phyloP scores from a whole-genome alignment of 2,113 vertebrate genomes.

The Pao palembangensis region DNA sequence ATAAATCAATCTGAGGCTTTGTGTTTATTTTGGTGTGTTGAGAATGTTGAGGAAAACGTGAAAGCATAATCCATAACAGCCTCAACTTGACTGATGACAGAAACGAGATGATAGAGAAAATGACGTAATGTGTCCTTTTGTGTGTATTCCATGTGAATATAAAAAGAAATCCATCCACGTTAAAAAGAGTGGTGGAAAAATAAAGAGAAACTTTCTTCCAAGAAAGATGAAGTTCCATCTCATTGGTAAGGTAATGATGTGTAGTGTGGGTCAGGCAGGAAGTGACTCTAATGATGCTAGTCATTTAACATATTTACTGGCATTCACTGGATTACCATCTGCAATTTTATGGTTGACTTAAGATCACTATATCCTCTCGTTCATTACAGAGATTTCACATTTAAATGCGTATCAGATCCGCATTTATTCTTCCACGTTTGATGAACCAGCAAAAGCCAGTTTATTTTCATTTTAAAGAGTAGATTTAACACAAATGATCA shows the following conservation, averaged over 20 bases:
- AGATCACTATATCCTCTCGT: slow-evolving; percentile 64
- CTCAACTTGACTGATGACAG: background rate
- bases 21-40: slow-evolving; percentile 43
- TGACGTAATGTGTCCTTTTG: background rate
- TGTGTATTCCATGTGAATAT: background rate
- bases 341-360: slow-evolving; percentile 78
- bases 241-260: slow-evolving; percentile 77
- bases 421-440: slow-evolving; percentile 59
- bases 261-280: slow-evolving; percentile 61
- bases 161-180: background rate
- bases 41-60: slow-evolving; percentile 27
- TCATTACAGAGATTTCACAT: slow-evolving; percentile 60
- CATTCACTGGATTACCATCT: slow-evolving; percentile 69
- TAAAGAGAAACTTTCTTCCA: slow-evolving; percentile 52
- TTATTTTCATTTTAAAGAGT: slow-evolving; percentile 42
- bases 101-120: background rate
- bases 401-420: slow-evolving; percentile 65
- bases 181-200: slow-evolving; percentile 38
- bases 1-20: slow-evolving; percentile 48
- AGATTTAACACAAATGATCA: slow-evolving; percentile 5
- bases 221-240: slow-evolving; percentile 66
- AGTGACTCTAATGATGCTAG: slow-evolving; percentile 63
- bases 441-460: slow-evolving; percentile 58
- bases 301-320: slow-evolving; percentile 73
- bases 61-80: slow-evolving; percentile 29